Evolutionary conservation across 2,113 vertebrate genomes (phyloP).

Genomic region (Gallinago media): DNA sequence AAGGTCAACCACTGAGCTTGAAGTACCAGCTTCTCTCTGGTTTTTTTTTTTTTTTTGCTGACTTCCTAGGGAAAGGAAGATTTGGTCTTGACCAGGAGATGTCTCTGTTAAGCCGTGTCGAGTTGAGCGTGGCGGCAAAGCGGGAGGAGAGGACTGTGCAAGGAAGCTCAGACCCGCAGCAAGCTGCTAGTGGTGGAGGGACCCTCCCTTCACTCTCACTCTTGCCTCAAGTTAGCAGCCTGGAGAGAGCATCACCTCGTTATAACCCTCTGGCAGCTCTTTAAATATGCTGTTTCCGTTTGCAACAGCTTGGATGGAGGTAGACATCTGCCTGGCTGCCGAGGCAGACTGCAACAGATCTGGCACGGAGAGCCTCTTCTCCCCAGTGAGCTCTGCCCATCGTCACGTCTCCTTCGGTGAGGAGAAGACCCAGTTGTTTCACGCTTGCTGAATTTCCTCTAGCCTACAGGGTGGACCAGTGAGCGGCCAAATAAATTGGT

Average conservation of each 20-base stretch:
- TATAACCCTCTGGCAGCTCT: background rate
- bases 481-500: background rate
- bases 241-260: background rate
- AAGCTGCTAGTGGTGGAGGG: background rate
- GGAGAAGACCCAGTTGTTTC: background rate
- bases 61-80: background rate
- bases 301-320: background rate
- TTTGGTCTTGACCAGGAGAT: constrained; percentile 53
- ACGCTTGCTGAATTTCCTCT: background rate
- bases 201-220: background rate
- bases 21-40: background rate
- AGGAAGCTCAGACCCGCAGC: background rate
- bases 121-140: background rate
- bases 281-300: background rate
- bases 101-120: constrained; percentile 35
- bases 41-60: background rate
- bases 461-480: background rate
- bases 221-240: background rate
- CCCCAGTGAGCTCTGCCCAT: background rate
- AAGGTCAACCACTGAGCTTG: background rate
- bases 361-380: background rate
- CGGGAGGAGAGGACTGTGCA: background rate
- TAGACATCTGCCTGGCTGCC: background rate
- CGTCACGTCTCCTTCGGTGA: rapidly evolving
- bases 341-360: background rate